phyloP scores from a whole-genome alignment of 2,797 vertebrate species.

The Tarsius wallacei region DNA sequence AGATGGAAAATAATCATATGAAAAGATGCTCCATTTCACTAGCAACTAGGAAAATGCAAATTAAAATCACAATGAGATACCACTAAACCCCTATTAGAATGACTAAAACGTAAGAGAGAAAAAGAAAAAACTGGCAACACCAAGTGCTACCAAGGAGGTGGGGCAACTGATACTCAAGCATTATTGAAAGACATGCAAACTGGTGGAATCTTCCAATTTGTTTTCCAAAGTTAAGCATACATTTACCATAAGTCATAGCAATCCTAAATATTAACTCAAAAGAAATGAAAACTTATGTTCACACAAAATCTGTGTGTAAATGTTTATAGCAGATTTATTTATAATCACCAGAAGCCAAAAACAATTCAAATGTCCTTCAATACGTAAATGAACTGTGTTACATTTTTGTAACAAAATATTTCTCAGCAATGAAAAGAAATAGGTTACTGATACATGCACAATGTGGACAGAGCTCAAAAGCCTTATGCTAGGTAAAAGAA shows the following conservation, averaged over 20 bases:
- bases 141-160: neutral
- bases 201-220: neutral
- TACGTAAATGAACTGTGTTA: neutral
- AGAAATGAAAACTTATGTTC: conserved; percentile 48
- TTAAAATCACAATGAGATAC: conserved; percentile 18
- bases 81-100: conserved; percentile 7
- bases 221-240: conserved; percentile 38
- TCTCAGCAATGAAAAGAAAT: conserved; percentile 48
- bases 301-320: conserved; percentile 11
- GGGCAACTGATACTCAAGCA: conserved; percentile 16
- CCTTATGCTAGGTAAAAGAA: neutral
- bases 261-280: conserved; percentile 33
- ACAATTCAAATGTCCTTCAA: conserved; percentile 36
- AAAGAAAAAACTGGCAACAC: neutral
- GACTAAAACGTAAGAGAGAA: neutral
- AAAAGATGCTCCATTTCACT: conserved; percentile 8
- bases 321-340: conserved; percentile 20
- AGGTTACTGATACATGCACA: neutral
- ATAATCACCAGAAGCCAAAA: conserved; percentile 25
- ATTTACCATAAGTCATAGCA: neutral
- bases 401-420: neutral
- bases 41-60: conserved; percentile 20
- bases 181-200: neutral
- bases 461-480: neutral
- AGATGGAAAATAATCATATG: neutral